A percentile compares a stretch with the other conserved stretches of the same genome.
These are phyloP conservation scores for Xenopus borealis DNA, from an alignment of 2,113 vertebrate genomes.

Conservation along the genomic window DNA sequence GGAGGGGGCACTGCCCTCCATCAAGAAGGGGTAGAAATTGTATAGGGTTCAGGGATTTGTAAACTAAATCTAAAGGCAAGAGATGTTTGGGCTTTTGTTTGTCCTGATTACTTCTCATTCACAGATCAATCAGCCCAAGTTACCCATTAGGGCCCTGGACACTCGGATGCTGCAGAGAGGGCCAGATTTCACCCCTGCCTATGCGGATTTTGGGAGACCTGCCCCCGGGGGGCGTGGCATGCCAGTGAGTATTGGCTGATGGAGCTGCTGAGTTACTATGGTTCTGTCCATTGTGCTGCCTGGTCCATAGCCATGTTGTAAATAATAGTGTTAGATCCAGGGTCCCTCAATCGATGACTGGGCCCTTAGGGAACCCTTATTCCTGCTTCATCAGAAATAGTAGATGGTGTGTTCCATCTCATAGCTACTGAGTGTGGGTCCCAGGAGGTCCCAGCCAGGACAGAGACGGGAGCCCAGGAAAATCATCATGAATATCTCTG, in stretches of 20 bases:
- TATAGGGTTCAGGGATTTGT: too few species aligned
- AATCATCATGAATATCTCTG: constrained; percentile 88
- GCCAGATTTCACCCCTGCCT: constrained; percentile 95
- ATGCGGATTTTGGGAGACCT: constrained; percentile 92
- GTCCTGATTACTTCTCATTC: constrained; percentile 22
- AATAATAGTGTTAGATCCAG: too few species aligned
- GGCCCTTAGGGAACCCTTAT: too few species aligned
- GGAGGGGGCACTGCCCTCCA: too few species aligned
- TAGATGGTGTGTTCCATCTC: background rate
- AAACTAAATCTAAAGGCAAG: too few species aligned
- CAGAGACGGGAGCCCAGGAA: constrained; percentile 85
- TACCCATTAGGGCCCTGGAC: constrained; percentile 79
- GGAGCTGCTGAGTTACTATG: too few species aligned
- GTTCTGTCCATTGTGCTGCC: too few species aligned
- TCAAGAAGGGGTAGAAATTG: too few species aligned
- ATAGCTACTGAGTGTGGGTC: constrained; percentile 79
- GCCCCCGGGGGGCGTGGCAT: constrained; percentile 77
- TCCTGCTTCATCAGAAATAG: too few species aligned
- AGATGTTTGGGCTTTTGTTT: too few species aligned
- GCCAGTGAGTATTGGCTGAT: constrained; percentile 73
- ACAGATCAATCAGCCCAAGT: constrained; percentile 92
- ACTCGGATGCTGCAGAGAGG: constrained; percentile 86
- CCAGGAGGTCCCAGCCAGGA: constrained; percentile 71
- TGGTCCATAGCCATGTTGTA: too few species aligned
- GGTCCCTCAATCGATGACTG: too few species aligned